Evolutionary conservation across 1,140 invertebrate genomes (phyloP), one percentile per base, ranked within the genome.

Genomic region (Temnothorax nylanderi): DNA sequence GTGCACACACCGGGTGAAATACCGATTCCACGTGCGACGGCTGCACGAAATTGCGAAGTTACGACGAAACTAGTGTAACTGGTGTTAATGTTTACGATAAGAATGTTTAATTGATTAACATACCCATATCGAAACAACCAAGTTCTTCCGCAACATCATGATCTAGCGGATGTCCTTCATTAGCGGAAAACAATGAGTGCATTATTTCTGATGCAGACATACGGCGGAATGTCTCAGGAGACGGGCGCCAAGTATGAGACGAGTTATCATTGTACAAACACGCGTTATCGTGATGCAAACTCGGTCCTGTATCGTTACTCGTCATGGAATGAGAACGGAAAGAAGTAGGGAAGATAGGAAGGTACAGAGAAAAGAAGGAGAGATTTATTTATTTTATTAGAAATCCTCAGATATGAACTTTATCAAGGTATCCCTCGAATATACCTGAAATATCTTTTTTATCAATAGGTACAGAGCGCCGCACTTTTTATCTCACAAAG

Each of bases 211-310:
- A 54, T 89, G 49, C 67, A 90, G 76, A 88, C 80, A 47, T 47
- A 87, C 32, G 81, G 71, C 67, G 90, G 60, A 64, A 86, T 74
- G 64, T 54, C 76, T 75, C 77, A 91, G 86, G 64, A 89, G 86
- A 84, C 86, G 86, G 90, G 89, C 91, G 91, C 89, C 91, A 91
- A 88, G 91, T 91, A 89, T 80, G 81, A 84, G 86, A 60, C 90
- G 72, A 88, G 85, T 91, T 91, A 91, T 91, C 91, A 76, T 49
- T 91, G 49, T 88, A 64, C 88, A 91, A 91, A 91, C 81, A 91
- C 21, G 32, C 75, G 89, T 78, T 91, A 91, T 91, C 91, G 72
- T 84, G 60, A 44, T 69, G 90, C 86, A 74, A 91, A 85, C 89
- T 84, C 88, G 76, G 49, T 65, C 85, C 82, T 54, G 80, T 76